A percentile compares a stretch with the other conserved stretches of the same genome.
These are phyloP conservation scores for Enoplolaimus lenunculus DNA, from an alignment of 2,888 invertebrate genomes.

Conservation along the genomic window DNA sequence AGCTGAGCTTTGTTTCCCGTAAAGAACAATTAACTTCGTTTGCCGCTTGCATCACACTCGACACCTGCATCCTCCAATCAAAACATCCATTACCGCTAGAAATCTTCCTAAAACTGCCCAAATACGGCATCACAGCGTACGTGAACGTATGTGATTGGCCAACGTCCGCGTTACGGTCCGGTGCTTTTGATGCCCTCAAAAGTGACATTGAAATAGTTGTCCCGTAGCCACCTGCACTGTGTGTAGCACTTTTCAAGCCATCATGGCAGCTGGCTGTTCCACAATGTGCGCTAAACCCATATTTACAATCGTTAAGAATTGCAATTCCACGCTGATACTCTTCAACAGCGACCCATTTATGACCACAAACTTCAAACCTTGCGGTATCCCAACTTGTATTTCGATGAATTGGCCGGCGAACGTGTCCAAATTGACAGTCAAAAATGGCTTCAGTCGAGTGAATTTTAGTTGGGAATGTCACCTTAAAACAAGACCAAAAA, in stretches of 20 bases:
- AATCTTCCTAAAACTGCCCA: conserved; percentile 16
- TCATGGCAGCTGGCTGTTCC: neutral
- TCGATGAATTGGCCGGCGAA: conserved; percentile 45
- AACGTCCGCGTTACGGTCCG: conserved; percentile 47
- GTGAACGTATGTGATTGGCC: conserved; percentile 42
- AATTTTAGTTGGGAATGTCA: conserved; percentile 26
- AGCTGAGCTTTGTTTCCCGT: neutral
- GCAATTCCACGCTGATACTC: conserved; percentile 45
- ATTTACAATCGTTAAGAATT: conserved; percentile 47
- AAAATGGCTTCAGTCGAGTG: conserved; percentile 41
- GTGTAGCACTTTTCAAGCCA: conserved; percentile 3
- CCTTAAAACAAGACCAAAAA: too few relatives aligned
- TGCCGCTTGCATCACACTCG: conserved; percentile 16
- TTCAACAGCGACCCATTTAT: conserved; percentile 48
- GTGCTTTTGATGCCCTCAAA: conserved; percentile 45
- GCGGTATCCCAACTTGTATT: conserved; percentile 49
- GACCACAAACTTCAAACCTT: conserved; percentile 48
- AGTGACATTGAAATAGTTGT: conserved; percentile 29
- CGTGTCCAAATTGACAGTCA: conserved; percentile 46
- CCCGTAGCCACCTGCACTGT: neutral
- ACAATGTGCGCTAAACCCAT: conserved; percentile 42
- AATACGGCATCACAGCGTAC: conserved; percentile 46
- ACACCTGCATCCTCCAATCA: neutral
- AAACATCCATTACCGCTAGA: neutral
- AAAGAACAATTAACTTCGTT: conserved; percentile 10